phyloP scores from a whole-genome alignment of 1,140 invertebrate species.

The Hylaeus volcanicus region DNA sequence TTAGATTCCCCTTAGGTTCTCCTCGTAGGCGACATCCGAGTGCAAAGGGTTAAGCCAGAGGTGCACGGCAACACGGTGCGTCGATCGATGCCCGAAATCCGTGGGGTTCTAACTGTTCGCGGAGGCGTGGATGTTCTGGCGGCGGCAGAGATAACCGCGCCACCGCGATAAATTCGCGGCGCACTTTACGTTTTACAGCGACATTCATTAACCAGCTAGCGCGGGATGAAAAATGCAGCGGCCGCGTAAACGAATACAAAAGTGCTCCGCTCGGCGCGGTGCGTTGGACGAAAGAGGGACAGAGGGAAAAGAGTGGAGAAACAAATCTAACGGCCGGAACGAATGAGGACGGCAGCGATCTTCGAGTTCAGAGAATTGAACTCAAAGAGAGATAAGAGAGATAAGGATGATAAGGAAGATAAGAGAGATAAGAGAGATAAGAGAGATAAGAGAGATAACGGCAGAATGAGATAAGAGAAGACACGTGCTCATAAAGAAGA shows the following conservation, averaged over 20 bases:
- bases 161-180: slow-evolving; percentile 25
- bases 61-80: not conserved
- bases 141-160: slow-evolving; percentile 13
- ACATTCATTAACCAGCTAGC: slow-evolving; percentile 28
- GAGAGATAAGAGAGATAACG: too few relatives aligned
- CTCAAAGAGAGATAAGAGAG: too few relatives aligned
- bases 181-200: slow-evolving; percentile 23
- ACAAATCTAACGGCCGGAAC: not conserved
- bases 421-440: too few relatives aligned
- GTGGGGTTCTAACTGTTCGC: not conserved
- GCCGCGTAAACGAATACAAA: slow-evolving; percentile 20
- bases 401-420: too few relatives aligned
- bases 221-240: slow-evolving; percentile 27
- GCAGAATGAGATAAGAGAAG: too few relatives aligned
- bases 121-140: not conserved
- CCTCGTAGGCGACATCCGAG: not conserved
- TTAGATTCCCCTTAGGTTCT: too few relatives aligned
- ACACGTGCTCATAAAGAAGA: too few relatives aligned
- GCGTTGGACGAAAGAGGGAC: not conserved
- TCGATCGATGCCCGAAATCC: slow-evolving; percentile 1
- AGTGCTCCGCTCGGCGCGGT: not conserved
- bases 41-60: not conserved
- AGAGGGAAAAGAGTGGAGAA: not conserved
- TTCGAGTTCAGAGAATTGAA: not conserved
- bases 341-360: slow-evolving; percentile 1